Conservation (phyloP, 92 coral and sea anemone species). For the Heliopora coerulea region DNA sequence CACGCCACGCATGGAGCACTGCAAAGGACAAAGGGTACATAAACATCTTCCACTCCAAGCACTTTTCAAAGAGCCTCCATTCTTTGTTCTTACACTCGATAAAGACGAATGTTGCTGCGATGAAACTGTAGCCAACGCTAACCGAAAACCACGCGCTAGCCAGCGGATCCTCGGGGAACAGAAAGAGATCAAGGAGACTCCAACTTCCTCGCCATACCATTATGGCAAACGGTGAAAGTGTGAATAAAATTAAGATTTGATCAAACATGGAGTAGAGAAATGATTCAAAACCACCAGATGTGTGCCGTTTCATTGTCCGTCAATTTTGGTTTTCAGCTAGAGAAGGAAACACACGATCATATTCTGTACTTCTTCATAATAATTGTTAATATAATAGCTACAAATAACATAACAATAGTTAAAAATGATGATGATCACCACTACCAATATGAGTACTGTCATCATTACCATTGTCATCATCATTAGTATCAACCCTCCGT, state of each 20-base stretch:
- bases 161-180: slow-evolving; percentile 11
- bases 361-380: no score
- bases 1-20: slow-evolving; percentile 34
- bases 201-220: slow-evolving; percentile 41
- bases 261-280: slow-evolving; percentile 15
- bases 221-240: slow-evolving; percentile 20
- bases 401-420: no score
- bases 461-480: no score
- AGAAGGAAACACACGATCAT: no score
- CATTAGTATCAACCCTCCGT: no score
- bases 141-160: slow-evolving; percentile 32
- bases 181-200: slow-evolving; percentile 14
- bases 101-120: slow-evolving; percentile 12
- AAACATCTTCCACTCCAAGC: slow-evolving; percentile 11
- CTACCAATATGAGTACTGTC: no score
- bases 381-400: no score
- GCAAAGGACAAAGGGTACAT: slow-evolving; percentile 22
- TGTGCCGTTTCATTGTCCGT: not conserved
- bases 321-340: not conserved
- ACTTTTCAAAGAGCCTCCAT: slow-evolving; percentile 16
- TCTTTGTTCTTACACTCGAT: slow-evolving; percentile 9
- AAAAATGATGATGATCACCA: no score
- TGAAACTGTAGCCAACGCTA: slow-evolving; percentile 15
- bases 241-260: slow-evolving; percentile 18
- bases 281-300: slow-evolving; percentile 5